These are phyloP conservation scores for Pollimyrus isidori DNA, from an alignment of 2,113 vertebrate genomes.

Conservation along the genomic window DNA sequence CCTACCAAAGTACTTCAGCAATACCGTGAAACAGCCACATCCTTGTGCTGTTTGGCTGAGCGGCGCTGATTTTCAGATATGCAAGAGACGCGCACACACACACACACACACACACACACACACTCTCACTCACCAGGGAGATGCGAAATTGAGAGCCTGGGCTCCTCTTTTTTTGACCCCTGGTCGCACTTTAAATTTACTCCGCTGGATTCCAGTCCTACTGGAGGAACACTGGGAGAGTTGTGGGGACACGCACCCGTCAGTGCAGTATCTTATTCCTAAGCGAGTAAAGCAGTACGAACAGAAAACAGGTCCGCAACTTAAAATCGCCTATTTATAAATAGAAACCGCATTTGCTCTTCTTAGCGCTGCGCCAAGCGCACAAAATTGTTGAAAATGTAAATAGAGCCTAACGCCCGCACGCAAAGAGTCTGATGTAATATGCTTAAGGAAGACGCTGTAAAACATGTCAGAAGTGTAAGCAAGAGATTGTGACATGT, in stretches of 20 bases:
- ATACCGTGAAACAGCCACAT: not conserved
- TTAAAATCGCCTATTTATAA: not conserved
- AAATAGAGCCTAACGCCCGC: not conserved
- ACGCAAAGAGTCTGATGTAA: not conserved
- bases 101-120: not conserved
- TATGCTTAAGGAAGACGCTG: not conserved
- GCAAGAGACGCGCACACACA: not conserved
- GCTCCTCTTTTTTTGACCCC: not conserved
- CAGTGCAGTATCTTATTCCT: not conserved
- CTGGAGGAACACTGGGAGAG: not conserved
- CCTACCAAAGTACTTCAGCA: not conserved
- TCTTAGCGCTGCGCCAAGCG: not conserved
- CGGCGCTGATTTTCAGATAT: slow-evolving; percentile 1
- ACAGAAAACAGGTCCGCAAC: not conserved
- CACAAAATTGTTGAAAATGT: not conserved
- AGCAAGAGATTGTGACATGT: not conserved
- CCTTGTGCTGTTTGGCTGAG: not conserved
- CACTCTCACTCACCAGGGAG: not conserved
- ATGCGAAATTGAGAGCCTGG: not conserved
- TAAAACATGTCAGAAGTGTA: not conserved
- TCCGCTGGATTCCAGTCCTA: not conserved
- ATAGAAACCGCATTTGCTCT: not conserved
- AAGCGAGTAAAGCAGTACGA: not conserved
- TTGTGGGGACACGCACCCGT: not conserved
- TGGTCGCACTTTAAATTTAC: not conserved